Evolutionary conservation across 2,888 invertebrate species (phyloP).

Genomic region (Lochmaea crataegi): DNA sequence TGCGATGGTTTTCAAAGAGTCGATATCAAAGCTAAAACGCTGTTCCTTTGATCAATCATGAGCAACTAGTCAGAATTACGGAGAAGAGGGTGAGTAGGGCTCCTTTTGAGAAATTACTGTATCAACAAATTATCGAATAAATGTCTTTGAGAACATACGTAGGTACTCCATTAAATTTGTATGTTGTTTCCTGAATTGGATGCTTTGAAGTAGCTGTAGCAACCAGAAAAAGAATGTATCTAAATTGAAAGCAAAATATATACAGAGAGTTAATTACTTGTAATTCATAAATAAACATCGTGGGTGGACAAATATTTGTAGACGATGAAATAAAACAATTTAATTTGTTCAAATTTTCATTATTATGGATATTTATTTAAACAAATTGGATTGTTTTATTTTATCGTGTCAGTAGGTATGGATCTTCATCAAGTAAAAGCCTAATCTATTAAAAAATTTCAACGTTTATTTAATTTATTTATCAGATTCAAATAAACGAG

Average conservation of each 20-base stretch:
- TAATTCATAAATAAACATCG: too few relatives aligned
- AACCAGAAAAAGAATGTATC: background rate
- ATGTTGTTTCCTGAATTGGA: background rate
- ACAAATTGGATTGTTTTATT: too few relatives aligned
- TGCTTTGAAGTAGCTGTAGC: background rate
- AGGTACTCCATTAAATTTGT: background rate
- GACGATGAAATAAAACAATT: too few relatives aligned
- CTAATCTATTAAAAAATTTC: too few relatives aligned
- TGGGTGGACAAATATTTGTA: too few relatives aligned
- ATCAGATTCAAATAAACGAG: too few relatives aligned
- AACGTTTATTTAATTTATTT: too few relatives aligned
- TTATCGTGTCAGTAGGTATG: too few relatives aligned
- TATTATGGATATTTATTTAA: too few relatives aligned
- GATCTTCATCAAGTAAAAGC: too few relatives aligned
- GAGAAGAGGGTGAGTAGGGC: background rate
- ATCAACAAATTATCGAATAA: background rate
- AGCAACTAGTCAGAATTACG: background rate
- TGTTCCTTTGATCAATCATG: background rate
- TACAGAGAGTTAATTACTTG: too few relatives aligned
- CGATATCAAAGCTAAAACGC: background rate
- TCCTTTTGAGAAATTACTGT: background rate
- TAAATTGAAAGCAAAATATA: background rate
- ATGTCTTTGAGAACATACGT: background rate
- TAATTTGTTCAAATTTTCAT: too few relatives aligned
- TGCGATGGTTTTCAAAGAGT: background rate